Base-by-base conservation (phyloP, 2,797 vertebrate genomes). In the Clamator glandarius region DNA sequence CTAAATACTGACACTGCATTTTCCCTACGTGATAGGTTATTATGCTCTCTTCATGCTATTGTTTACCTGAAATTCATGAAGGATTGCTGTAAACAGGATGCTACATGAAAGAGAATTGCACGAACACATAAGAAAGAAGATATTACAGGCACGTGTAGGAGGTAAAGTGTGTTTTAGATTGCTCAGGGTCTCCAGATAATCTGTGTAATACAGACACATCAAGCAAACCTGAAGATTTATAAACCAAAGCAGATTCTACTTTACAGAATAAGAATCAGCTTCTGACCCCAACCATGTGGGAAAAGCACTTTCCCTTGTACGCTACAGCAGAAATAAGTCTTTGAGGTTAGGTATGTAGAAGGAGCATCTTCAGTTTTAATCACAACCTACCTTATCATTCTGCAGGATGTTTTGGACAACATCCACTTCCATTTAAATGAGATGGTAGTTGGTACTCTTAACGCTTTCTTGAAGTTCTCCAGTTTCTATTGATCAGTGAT, bases 211-310 rank as follows among this genome's bases (percentile, higher is more conserved):
- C 16, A 72, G 31, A 54, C 14, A 58, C 14, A 58, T 8, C 14
- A 50, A 41, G 15, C 16, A 84, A 89, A 50, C 5, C 61, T 31
- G 29, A 89, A 79, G 28, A n/a, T 18, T 19, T 25, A 46, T 6
- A 33, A 91, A 52, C 4, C 4, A 16, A 69, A 28, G 9, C 1
- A n/a, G 11, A 26, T 35, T 84, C 42, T 28, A 6, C 41, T 83
- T 48, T 19, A 28, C 18, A 67, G 39, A 70, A 14, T 17, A 52
- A 33, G 20, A 58, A 31, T 23, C 39, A 52, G 12, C 6, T 73
- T 76, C 55, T 80, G 31, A 44, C 11, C 4, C 20, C 25, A 63
- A 0, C 1, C 2, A 0, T 9, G 19, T 19, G 5, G 7, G 19
- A 1, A 70, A 84, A 33, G 19, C 0, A 0, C 23, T 82, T 64